Evolutionary conservation across 2,888 invertebrate species (phyloP).

Genomic region (Euzetes globulus): DNA sequence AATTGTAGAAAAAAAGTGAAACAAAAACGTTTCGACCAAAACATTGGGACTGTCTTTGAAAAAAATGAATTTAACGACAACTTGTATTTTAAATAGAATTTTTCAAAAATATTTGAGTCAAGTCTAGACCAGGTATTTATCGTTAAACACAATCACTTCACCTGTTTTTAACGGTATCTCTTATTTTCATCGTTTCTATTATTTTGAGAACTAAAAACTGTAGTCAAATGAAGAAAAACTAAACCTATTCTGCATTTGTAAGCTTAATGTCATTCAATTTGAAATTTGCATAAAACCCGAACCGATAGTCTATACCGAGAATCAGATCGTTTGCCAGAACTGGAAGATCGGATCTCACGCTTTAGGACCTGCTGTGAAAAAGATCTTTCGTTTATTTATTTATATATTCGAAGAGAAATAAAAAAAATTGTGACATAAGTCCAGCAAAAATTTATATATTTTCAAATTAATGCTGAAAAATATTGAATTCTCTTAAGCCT

Average conservation of each 20-base stretch:
- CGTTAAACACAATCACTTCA: neutral
- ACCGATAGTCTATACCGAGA: neutral
- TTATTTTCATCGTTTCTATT: neutral
- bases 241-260: neutral
- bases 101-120: neutral
- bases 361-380: neutral
- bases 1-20: too few relatives aligned
- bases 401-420: neutral
- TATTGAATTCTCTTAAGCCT: neutral
- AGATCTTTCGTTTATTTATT: neutral
- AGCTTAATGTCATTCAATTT: conserved; percentile 1
- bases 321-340: neutral
- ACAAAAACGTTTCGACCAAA: too few relatives aligned
- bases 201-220: neutral
- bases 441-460: neutral
- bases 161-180: conserved; percentile 12
- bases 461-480: neutral
- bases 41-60: too few relatives aligned
- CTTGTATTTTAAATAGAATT: too few relatives aligned
- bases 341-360: neutral
- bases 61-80: too few relatives aligned
- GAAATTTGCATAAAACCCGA: neutral
- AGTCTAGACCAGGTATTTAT: neutral
- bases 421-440: neutral
- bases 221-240: neutral